Evolutionary conservation across 2,113 vertebrate genomes (phyloP).

Genomic region (Tenrec ecaudatus): DNA sequence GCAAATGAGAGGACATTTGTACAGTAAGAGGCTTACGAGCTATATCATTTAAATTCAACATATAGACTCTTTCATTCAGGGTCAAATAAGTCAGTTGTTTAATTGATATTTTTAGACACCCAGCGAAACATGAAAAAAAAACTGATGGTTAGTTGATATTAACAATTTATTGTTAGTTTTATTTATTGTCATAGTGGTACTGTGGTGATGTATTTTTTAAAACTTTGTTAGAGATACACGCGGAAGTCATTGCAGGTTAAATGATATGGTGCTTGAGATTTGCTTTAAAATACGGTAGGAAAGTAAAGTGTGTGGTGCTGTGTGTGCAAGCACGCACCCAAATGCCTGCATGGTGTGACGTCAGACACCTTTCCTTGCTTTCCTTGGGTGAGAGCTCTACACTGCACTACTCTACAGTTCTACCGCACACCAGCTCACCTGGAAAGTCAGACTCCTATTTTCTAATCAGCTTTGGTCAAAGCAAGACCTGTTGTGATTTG

Average conservation of each 20-base stretch:
- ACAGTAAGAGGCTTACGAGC: not conserved
- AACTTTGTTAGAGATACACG: slow-evolving; percentile 12
- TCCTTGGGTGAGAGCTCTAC: no score
- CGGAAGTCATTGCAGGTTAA: not conserved
- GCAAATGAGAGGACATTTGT: not conserved
- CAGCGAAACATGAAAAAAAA: slow-evolving; percentile 19
- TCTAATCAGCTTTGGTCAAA: no score
- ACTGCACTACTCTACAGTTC: no score
- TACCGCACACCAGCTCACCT: no score
- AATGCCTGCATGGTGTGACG: no score
- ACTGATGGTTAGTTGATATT: not conserved
- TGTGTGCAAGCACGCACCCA: not conserved
- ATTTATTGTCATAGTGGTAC: not conserved
- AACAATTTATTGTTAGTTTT: slow-evolving; percentile 21
- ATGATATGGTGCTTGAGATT: not conserved
- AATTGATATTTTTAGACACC: not conserved
- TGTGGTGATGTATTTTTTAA: not conserved
- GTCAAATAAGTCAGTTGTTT: slow-evolving; percentile 30
- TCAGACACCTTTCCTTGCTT: no score
- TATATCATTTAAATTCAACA: slow-evolving; percentile 23
- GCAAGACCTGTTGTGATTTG: no score
- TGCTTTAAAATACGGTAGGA: slow-evolving; percentile 40
- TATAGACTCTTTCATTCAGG: not conserved
- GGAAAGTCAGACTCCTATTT: no score
- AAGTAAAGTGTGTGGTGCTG: slow-evolving; percentile 23